A percentile compares a stretch with the other conserved stretches of the same genome.
Evolutionary conservation across 1,140 invertebrate species (phyloP).

Genomic region (Musca domestica): DNA sequence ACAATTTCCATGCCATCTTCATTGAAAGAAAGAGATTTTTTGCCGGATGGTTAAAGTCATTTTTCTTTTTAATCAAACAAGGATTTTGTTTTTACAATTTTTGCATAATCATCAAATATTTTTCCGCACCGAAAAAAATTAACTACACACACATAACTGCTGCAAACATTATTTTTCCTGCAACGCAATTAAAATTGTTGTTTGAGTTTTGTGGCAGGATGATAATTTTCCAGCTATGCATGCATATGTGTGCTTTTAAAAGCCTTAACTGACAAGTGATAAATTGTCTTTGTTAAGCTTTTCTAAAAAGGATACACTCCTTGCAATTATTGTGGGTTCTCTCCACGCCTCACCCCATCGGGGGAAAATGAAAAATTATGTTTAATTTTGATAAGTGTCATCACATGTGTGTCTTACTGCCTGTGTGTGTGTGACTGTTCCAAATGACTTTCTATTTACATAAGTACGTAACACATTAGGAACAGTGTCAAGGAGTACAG

Average conservation of each 20-base stretch:
- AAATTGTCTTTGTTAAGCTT: not conserved
- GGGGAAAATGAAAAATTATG: conserved; percentile 13
- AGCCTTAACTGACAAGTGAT: conserved; percentile 20
- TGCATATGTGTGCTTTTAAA: not conserved
- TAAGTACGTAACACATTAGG: too few relatives aligned
- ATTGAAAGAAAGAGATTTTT: too few relatives aligned
- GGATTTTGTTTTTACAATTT: not conserved
- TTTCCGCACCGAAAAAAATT: too few relatives aligned
- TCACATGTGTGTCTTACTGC: conserved; percentile 2
- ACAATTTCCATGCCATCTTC: too few relatives aligned
- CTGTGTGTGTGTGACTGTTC: too few relatives aligned
- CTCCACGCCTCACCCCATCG: too few relatives aligned
- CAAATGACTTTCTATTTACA: too few relatives aligned
- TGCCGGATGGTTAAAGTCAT: not conserved
- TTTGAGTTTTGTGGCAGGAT: conserved; percentile 2
- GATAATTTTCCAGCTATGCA: conserved; percentile 1
- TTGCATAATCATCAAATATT: conserved; percentile 4
- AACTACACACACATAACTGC: too few relatives aligned
- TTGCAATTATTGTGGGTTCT: conserved; percentile 14
- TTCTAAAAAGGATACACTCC: conserved; percentile 2
- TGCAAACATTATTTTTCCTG: too few relatives aligned
- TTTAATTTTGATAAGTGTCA: conserved; percentile 18
- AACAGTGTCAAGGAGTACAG: too few relatives aligned
- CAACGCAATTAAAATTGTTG: too few relatives aligned
- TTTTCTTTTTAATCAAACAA: not conserved